phyloP scores from a whole-genome alignment of 1,140 invertebrate species.

The Vanessa atalanta region DNA sequence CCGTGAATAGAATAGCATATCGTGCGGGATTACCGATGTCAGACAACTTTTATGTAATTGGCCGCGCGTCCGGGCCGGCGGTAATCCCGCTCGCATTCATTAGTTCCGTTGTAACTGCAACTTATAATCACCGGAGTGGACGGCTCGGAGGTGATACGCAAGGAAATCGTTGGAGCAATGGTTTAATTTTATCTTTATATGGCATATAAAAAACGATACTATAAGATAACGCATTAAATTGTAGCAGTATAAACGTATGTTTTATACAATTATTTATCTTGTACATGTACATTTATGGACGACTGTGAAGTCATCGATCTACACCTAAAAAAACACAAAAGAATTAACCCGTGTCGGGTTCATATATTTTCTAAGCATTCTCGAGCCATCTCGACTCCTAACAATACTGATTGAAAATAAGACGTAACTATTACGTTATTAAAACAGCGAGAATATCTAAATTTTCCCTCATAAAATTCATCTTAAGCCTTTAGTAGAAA shows the following conservation, averaged over 20 bases:
- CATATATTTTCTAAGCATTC: too few relatives aligned
- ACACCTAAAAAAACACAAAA: too few relatives aligned
- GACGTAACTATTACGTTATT: too few relatives aligned
- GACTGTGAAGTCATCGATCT: too few relatives aligned
- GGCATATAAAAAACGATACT: too few relatives aligned
- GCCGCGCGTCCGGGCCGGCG: constrained; percentile 44
- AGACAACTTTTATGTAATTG: constrained; percentile 69
- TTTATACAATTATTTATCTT: too few relatives aligned
- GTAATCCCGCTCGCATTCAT: constrained; percentile 68
- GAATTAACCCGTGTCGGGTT: too few relatives aligned
- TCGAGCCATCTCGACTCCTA: too few relatives aligned
- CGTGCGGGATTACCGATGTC: constrained; percentile 60
- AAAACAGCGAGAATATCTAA: neutral
- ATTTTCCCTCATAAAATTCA: constrained; percentile 43
- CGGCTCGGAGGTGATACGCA: constrained; percentile 7
- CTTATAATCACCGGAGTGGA: constrained; percentile 61
- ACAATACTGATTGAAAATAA: too few relatives aligned
- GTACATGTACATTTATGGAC: too few relatives aligned
- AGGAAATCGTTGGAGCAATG: neutral
- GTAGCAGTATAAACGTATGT: too few relatives aligned
- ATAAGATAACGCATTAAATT: too few relatives aligned
- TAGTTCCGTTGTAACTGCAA: constrained; percentile 61
- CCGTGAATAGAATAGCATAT: constrained; percentile 50
- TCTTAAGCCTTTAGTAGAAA: constrained; percentile 50
- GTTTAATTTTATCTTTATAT: neutral